A percentile compares a stretch with the other conserved stretches of the same genome.
Conservation (phyloP, 2,113 vertebrate species). For the Brienomyrus longianalis region DNA sequence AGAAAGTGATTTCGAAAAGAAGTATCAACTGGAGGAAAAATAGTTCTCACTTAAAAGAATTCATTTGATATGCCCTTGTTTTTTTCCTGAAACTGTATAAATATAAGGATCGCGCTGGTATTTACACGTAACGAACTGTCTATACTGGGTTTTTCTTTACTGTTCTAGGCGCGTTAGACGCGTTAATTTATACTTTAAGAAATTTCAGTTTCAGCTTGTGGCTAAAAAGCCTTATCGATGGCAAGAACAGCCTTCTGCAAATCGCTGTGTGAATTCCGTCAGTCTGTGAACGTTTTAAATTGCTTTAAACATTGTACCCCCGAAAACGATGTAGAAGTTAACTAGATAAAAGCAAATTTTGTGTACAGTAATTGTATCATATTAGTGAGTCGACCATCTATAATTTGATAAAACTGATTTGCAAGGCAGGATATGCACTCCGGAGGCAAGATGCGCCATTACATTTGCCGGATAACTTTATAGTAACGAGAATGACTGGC, state of each 20-base stretch:
- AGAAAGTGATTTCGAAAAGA: neutral
- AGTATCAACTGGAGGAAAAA: neutral
- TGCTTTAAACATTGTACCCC: neutral
- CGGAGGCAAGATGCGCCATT: neutral
- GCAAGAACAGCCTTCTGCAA: neutral
- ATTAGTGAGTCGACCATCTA: neutral
- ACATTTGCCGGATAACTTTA: constrained; percentile 6
- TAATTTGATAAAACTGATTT: neutral
- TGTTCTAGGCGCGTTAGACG: neutral
- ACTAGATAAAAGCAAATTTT: neutral
- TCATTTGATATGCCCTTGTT: constrained; percentile 1
- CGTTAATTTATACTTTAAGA: neutral
- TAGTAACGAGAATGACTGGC: neutral
- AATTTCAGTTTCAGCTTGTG: neutral
- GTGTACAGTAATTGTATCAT: neutral
- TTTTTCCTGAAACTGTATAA: neutral
- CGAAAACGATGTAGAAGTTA: neutral
- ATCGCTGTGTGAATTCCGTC: neutral
- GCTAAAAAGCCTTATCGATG: neutral
- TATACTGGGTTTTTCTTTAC: constrained; percentile 7
- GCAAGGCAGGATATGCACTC: neutral
- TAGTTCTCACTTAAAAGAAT: neutral
- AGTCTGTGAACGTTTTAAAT: neutral
- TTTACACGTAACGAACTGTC: constrained; percentile 8
- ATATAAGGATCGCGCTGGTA: neutral